Evolutionary conservation across 2,888 invertebrate species (phyloP).

Genomic region (Agriopis leucophaearia): DNA sequence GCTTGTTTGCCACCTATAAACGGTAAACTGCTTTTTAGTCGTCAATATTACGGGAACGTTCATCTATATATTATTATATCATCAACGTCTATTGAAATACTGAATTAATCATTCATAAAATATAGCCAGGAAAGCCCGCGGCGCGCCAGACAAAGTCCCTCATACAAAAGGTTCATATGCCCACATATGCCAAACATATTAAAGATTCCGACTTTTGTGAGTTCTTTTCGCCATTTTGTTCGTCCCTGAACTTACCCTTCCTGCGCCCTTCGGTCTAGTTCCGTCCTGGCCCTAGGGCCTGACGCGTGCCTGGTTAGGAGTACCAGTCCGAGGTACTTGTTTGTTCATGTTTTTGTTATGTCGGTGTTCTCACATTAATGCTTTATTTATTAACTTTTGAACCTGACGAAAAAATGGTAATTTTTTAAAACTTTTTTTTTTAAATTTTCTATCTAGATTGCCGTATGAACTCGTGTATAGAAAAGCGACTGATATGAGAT

Average conservation of each 20-base stretch:
- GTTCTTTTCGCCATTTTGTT: constrained; percentile 10
- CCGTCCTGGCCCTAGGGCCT: constrained; percentile 21
- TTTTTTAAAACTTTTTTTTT: too few relatives aligned
- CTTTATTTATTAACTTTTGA: too few relatives aligned
- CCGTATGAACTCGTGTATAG: too few relatives aligned
- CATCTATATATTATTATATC: neutral
- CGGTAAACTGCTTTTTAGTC: neutral
- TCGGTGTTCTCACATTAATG: neutral
- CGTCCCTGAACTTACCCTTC: constrained; percentile 21
- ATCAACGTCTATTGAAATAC: constrained; percentile 2
- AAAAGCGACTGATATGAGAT: too few relatives aligned
- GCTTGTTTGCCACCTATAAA: too few relatives aligned
- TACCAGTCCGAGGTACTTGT: neutral
- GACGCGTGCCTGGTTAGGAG: neutral
- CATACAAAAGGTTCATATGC: constrained; percentile 17
- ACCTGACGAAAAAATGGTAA: too few relatives aligned
- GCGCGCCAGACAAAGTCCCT: constrained; percentile 7
- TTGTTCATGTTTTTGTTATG: constrained; percentile 6
- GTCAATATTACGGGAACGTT: neutral
- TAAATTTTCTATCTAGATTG: too few relatives aligned
- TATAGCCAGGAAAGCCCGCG: constrained; percentile 3
- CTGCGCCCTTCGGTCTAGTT: constrained; percentile 25
- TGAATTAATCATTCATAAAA: constrained; percentile 10
- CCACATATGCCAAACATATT: constrained; percentile 23
- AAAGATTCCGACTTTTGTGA: constrained; percentile 17